Conservation (phyloP, 2,888 invertebrate species). For the Lacanobia wlatinum region DNA sequence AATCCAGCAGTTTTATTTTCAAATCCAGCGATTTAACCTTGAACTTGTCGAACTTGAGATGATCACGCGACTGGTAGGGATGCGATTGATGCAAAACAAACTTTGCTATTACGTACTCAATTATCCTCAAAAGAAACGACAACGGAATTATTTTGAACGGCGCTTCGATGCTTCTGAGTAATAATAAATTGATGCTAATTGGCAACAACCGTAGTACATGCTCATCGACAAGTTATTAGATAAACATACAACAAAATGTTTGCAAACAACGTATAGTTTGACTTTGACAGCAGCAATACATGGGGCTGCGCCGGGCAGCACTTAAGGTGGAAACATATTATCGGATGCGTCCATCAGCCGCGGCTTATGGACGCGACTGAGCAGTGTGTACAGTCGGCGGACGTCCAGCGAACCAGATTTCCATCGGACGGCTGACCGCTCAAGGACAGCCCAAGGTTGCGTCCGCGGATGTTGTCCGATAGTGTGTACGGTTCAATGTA, state of each 20-base stretch:
- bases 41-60: constrained; percentile 80
- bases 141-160: constrained; percentile 2
- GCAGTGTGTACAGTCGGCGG: too few species aligned
- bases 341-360: too few species aligned
- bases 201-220: constrained; percentile 14
- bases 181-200: constrained; percentile 31
- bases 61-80: constrained; percentile 64
- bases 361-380: too few species aligned
- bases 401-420: too few species aligned
- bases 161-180: constrained; percentile 1
- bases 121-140: constrained; percentile 11
- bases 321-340: too few species aligned
- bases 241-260: constrained; percentile 46
- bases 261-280: constrained; percentile 57
- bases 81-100: constrained; percentile 22
- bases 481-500: too few species aligned
- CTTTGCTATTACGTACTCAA: background rate
- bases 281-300: constrained; percentile 15
- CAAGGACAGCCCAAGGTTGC: too few species aligned
- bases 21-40: constrained; percentile 68
- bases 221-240: constrained; percentile 19
- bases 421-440: too few species aligned
- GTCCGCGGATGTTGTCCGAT: too few species aligned
- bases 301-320: too few species aligned
- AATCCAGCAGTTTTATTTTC: constrained; percentile 9